These are phyloP conservation scores for Scarus forsteni DNA, from an alignment of 2,797 vertebrate genomes.

Conservation along the genomic window DNA sequence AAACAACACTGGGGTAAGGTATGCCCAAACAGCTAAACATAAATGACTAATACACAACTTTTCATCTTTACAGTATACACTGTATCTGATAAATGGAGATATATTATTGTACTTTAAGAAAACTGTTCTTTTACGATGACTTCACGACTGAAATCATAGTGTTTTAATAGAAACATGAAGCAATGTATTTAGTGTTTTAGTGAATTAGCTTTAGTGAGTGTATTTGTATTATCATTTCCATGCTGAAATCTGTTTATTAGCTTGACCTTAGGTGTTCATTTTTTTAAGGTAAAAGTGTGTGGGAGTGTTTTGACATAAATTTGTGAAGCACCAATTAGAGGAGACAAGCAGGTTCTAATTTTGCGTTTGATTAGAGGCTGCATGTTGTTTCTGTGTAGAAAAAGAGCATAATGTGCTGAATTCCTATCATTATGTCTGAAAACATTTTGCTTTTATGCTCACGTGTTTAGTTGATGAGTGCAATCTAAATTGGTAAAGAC, in stretches of 20 bases:
- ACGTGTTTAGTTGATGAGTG: constrained; percentile 2
- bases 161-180: not conserved
- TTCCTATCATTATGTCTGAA: not conserved
- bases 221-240: not conserved
- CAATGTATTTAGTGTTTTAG: not conserved
- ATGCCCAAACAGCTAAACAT: too few relatives aligned
- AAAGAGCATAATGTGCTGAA: constrained; percentile 11
- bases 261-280: constrained; percentile 10
- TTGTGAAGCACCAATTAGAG: constrained; percentile 51
- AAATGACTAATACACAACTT: too few relatives aligned
- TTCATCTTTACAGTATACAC: too few relatives aligned
- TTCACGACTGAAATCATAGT: not conserved
- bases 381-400: constrained; percentile 18
- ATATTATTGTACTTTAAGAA: not conserved
- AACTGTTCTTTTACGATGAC: not conserved
- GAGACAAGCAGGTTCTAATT: constrained; percentile 24
- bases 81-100: too few relatives aligned
- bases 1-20: too few relatives aligned
- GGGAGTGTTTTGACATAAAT: constrained; percentile 45
- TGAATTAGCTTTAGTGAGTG: not conserved
- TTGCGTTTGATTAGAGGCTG: constrained; percentile 24
- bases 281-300: constrained; percentile 26
- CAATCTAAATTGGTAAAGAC: not conserved
- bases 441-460: constrained; percentile 6
- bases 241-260: constrained; percentile 7